A percentile compares a stretch with the other conserved stretches of the same genome.
These are phyloP conservation scores for Phaethon lepturus DNA, from an alignment of 2,113 vertebrate species.

Conservation along the genomic window DNA sequence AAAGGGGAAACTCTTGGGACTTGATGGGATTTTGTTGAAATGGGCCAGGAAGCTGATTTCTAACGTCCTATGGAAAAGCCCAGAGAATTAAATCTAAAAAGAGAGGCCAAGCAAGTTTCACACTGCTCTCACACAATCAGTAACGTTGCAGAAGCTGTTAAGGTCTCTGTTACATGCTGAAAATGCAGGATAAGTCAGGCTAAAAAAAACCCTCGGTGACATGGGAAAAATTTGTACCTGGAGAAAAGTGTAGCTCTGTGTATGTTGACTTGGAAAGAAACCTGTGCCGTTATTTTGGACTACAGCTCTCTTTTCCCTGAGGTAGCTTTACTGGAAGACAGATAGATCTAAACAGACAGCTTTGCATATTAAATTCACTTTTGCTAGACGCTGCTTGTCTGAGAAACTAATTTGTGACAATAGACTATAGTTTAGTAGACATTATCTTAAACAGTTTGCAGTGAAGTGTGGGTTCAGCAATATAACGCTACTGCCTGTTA, in stretches of 20 bases:
- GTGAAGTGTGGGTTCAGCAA: slow-evolving; percentile 27
- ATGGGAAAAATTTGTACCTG: background rate
- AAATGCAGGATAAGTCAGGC: background rate
- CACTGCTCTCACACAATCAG: background rate
- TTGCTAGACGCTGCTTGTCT: background rate
- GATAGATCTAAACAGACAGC: slow-evolving; percentile 54
- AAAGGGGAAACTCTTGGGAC: slow-evolving; percentile 42
- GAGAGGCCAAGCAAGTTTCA: background rate
- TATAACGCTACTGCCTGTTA: background rate
- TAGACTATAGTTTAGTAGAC: slow-evolving; percentile 3
- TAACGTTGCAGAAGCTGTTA: background rate
- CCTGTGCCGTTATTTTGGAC: background rate
- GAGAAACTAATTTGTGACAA: slow-evolving; percentile 58
- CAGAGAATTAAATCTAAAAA: slow-evolving; percentile 2
- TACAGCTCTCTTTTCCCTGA: background rate
- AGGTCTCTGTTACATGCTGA: background rate
- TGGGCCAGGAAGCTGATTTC: slow-evolving; percentile 47
- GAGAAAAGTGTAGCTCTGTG: background rate
- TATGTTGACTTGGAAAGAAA: background rate
- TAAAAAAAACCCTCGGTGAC: background rate
- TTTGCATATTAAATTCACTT: slow-evolving; percentile 59
- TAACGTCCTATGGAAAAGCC: background rate
- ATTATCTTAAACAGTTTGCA: slow-evolving; percentile 22
- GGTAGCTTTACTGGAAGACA: slow-evolving; percentile 28
- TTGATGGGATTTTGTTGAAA: slow-evolving; percentile 53